Conservation (phyloP, 1,140 invertebrate species). For the Tetragonula clypearis region DNA sequence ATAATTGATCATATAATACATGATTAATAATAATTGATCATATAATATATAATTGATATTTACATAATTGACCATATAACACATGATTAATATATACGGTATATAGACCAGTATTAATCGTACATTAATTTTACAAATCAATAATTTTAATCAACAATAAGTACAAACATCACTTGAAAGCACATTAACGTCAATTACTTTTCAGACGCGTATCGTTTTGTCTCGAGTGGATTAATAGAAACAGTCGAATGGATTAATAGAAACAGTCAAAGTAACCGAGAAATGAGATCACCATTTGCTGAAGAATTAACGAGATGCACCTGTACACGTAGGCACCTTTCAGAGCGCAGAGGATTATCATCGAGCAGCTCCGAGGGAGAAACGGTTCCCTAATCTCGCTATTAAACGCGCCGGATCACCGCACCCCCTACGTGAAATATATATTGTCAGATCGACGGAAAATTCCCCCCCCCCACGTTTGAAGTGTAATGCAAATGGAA, state of each 20-base stretch:
- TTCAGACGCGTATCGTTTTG: not conserved
- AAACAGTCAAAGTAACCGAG: not conserved
- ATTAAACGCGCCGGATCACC: slow-evolving; percentile 22
- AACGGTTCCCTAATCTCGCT: slow-evolving; percentile 34
- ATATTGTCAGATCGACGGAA: slow-evolving; percentile 19
- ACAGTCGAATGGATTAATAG: too few species aligned
- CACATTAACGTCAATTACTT: not conserved
- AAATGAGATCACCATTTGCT: not conserved
- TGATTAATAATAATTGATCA: too few species aligned
- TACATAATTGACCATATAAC: too few species aligned
- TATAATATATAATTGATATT: too few species aligned
- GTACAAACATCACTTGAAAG: too few species aligned
- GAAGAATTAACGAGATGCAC: not conserved
- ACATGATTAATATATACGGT: too few species aligned
- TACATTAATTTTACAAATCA: too few species aligned
- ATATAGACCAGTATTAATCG: too few species aligned
- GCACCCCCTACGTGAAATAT: not conserved
- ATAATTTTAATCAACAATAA: too few species aligned
- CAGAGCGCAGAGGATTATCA: not conserved
- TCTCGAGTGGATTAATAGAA: not conserved
- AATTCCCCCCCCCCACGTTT: slow-evolving; percentile 35
- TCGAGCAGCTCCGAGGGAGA: not conserved
- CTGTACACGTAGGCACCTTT: not conserved
- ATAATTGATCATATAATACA: too few species aligned
- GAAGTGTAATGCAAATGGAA: slow-evolving; percentile 57